Conservation (phyloP, 1,140 invertebrate genomes). For the Lethocerus indicus region DNA sequence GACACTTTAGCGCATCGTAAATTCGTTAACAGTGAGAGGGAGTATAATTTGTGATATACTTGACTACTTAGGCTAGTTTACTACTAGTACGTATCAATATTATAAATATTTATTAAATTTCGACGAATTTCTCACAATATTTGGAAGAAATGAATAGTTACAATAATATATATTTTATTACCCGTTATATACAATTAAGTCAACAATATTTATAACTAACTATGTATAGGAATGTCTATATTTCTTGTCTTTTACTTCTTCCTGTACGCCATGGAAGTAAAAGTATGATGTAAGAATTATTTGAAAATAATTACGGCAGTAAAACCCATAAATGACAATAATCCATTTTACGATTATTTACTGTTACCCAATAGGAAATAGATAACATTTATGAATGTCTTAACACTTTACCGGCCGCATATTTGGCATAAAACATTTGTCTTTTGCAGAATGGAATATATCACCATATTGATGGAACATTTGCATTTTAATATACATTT, state of each 20-base stretch:
- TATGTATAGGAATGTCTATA: slow-evolving; percentile 6
- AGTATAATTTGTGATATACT: slow-evolving; percentile 3
- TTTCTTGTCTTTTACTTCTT: not conserved
- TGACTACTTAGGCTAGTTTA: slow-evolving; percentile 7
- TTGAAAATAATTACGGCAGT: not conserved
- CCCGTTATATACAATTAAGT: slow-evolving; percentile 14
- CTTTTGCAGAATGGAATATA: too few relatives aligned
- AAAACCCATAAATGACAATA: too few relatives aligned
- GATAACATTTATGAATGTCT: too few relatives aligned
- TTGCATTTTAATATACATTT: too few relatives aligned
- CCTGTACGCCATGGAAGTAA: slow-evolving; percentile 12
- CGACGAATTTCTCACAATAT: slow-evolving; percentile 6
- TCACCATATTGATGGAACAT: too few relatives aligned
- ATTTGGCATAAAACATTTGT: too few relatives aligned
- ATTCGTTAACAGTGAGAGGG: slow-evolving; percentile 13
- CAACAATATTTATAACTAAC: slow-evolving; percentile 13
- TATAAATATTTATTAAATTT: slow-evolving; percentile 4
- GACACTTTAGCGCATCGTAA: slow-evolving; percentile 7
- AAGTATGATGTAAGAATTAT: not conserved
- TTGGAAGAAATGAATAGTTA: slow-evolving; percentile 3
- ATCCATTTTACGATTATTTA: too few relatives aligned
- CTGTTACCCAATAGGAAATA: too few relatives aligned
- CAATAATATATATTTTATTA: slow-evolving; percentile 7
- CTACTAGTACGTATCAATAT: slow-evolving; percentile 9
- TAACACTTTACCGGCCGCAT: too few relatives aligned